A percentile compares a stretch with the other conserved stretches of the same genome.
Evolutionary conservation across 2,888 invertebrate genomes (phyloP).

Genomic region (Hirtodrosophila trivittata): DNA sequence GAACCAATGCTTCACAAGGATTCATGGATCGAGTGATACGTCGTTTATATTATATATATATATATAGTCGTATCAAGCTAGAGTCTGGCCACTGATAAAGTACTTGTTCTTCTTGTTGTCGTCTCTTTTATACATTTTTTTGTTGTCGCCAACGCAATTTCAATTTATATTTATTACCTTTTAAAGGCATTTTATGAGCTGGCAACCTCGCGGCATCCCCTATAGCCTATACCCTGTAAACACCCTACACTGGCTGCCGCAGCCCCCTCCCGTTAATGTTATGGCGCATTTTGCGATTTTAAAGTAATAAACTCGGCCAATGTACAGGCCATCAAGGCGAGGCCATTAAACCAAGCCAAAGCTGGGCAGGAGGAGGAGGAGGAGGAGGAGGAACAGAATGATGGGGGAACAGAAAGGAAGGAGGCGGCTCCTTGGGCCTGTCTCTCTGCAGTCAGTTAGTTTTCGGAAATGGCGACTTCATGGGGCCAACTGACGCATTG

Average conservation of each 20-base stretch:
- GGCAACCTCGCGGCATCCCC: constrained; percentile 38
- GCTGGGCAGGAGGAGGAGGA: not conserved
- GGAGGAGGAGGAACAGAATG: not conserved
- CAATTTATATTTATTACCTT: constrained; percentile 77
- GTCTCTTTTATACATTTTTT: constrained; percentile 12
- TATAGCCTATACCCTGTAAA: not conserved
- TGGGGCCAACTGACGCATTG: constrained; percentile 55
- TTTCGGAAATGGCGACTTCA: constrained; percentile 61
- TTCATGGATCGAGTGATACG: not conserved
- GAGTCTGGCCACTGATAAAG: constrained; percentile 31
- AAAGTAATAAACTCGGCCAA: constrained; percentile 71
- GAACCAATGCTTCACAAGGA: not conserved
- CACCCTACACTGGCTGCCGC: not conserved
- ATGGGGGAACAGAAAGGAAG: not conserved
- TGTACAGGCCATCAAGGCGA: constrained; percentile 51
- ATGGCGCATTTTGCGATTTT: constrained; percentile 70
- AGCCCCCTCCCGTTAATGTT: constrained; percentile 51
- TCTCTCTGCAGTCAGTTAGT: constrained; percentile 42
- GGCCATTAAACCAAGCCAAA: constrained; percentile 53
- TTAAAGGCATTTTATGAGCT: constrained; percentile 75
- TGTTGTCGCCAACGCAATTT: constrained; percentile 70
- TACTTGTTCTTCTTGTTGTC: constrained; percentile 2
- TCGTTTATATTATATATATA: too few species aligned
- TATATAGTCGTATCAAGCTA: not conserved
- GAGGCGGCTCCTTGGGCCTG: constrained; percentile 5